phyloP scores from a whole-genome alignment of 2,888 invertebrate genomes.

The Schrankia costaestrigalis region DNA sequence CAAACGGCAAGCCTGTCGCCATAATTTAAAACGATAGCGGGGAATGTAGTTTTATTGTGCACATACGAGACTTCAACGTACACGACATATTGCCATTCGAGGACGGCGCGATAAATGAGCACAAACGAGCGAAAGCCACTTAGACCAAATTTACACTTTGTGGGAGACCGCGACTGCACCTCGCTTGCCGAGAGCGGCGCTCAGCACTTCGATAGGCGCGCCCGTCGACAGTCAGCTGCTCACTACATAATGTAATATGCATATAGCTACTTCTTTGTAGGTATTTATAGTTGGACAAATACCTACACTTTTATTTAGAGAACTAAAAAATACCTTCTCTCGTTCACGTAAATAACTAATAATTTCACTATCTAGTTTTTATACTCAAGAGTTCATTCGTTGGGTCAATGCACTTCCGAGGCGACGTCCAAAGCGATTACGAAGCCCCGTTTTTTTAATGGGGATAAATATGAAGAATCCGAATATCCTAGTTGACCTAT shows the following conservation, averaged over 20 bases:
- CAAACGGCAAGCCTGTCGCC: conserved; percentile 64
- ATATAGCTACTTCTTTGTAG: neutral
- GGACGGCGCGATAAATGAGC: conserved; percentile 68
- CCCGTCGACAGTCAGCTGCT: conserved; percentile 64
- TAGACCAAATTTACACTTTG: conserved; percentile 79
- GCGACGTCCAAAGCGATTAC: conserved; percentile 70
- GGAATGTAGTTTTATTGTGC: conserved; percentile 69
- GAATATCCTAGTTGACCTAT: conserved; percentile 37
- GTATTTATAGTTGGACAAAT: too few species aligned
- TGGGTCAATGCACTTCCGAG: conserved; percentile 79
- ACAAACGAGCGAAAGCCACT: conserved; percentile 76
- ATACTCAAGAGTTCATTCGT: conserved; percentile 67
- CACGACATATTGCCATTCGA: conserved; percentile 62
- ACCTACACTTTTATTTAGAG: conserved; percentile 15
- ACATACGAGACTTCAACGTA: conserved; percentile 59
- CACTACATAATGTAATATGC: conserved; percentile 39
- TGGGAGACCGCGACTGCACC: conserved; percentile 71
- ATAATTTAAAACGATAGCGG: conserved; percentile 70
- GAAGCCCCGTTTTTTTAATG: conserved; percentile 62
- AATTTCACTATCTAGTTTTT: conserved; percentile 44
- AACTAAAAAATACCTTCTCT: conserved; percentile 27
- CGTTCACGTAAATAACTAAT: conserved; percentile 33
- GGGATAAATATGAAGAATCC: conserved; percentile 42
- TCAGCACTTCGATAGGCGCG: conserved; percentile 40
- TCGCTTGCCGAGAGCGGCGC: conserved; percentile 40